phyloP scores from a whole-genome alignment of 2,797 vertebrate genomes.

The Pseudomugil tenellus region DNA sequence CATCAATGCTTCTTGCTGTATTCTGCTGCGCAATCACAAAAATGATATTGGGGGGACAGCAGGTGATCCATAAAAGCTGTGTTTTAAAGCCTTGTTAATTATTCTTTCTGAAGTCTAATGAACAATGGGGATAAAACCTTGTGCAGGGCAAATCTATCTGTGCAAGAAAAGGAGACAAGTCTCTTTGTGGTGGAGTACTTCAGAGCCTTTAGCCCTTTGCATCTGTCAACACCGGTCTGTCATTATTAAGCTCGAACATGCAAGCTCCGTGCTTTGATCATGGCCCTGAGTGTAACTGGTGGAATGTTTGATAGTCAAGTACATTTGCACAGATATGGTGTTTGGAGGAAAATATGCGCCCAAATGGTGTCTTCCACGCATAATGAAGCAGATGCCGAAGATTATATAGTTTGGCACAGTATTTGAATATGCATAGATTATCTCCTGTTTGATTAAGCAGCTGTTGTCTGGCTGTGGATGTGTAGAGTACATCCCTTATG shows the following conservation, averaged over 20 bases:
- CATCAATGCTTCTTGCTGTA: constrained; percentile 79
- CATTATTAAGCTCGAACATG: constrained; percentile 53
- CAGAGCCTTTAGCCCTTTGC: constrained; percentile 63
- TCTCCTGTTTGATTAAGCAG: constrained; percentile 76
- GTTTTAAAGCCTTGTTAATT: constrained; percentile 89
- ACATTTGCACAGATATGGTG: constrained; percentile 47
- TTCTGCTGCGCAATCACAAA: constrained; percentile 88
- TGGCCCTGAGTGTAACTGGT: constrained; percentile 39
- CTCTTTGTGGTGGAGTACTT: constrained; percentile 61
- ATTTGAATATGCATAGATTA: constrained; percentile 79
- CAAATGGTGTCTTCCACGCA: constrained; percentile 67
- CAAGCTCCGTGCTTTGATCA: constrained; percentile 59
- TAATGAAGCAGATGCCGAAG: constrained; percentile 77
- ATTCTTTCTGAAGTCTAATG: constrained; percentile 86
- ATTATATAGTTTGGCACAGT: constrained; percentile 77
- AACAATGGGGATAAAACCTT: constrained; percentile 83
- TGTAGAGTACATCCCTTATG: constrained; percentile 64
- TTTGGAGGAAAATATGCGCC: constrained; percentile 55
- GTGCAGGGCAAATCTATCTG: constrained; percentile 75
- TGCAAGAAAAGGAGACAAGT: constrained; percentile 60
- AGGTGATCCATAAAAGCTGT: constrained; percentile 88
- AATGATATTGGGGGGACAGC: constrained; percentile 87
- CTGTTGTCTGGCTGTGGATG: constrained; percentile 67
- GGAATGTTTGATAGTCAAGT: constrained; percentile 62
- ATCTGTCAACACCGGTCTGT: constrained; percentile 65